Conservation (phyloP, 1,140 invertebrate species). For the Drosophila ficusphila region DNA sequence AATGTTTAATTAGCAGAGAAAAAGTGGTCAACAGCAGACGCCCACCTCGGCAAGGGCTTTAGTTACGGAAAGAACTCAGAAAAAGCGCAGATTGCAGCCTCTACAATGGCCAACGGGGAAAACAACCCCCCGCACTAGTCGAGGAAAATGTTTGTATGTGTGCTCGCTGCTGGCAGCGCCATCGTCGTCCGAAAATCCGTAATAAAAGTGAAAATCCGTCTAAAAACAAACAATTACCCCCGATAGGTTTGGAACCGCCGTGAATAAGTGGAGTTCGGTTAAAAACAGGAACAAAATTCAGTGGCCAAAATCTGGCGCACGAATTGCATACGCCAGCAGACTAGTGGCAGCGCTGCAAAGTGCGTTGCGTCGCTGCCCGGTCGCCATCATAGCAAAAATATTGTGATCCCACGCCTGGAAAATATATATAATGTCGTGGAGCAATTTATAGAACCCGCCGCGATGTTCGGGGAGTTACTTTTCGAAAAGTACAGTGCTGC, state of each 20-base stretch:
- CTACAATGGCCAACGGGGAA: conserved; percentile 47
- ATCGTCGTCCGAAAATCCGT: conserved; percentile 35
- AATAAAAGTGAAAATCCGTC: conserved; percentile 66
- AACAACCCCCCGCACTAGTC: conserved; percentile 76
- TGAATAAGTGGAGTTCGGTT: conserved; percentile 7
- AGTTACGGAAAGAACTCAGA: conserved; percentile 20
- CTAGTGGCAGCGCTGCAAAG: conserved; percentile 56
- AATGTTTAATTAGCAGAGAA: conserved; percentile 77
- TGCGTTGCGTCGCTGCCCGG: conserved; percentile 73
- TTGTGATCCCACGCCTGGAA: conserved; percentile 39
- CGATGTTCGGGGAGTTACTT: neutral
- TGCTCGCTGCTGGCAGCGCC: conserved; percentile 61
- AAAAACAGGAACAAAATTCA: neutral
- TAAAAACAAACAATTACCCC: conserved; percentile 10
- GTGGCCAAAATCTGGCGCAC: conserved; percentile 19
- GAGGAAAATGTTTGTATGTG: conserved; percentile 71
- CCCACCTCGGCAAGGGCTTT: conserved; percentile 15
- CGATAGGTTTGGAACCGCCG: conserved; percentile 5
- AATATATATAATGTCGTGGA: neutral
- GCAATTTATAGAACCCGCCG: neutral
- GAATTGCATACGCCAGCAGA: conserved; percentile 31
- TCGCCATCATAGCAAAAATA: conserved; percentile 72
- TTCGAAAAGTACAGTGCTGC: conserved; percentile 72
- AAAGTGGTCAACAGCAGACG: conserved; percentile 45
- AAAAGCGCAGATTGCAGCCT: conserved; percentile 30